Evolutionary conservation across 2,888 invertebrate species (phyloP).

Genomic region (Melanostoma scalare): DNA sequence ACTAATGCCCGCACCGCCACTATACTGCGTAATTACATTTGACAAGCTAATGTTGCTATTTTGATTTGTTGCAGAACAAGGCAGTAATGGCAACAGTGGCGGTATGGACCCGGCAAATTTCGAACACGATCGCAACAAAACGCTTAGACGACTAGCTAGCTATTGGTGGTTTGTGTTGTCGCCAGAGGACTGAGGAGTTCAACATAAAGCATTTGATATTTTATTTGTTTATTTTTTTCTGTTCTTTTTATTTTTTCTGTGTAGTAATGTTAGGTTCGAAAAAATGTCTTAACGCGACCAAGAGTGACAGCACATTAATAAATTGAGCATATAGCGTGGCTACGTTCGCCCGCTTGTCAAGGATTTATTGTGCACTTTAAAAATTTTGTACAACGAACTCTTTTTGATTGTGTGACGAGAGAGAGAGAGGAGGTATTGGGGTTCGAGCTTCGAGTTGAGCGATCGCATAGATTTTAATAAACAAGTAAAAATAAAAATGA

Average conservation of each 20-base stretch:
- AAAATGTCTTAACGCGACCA: slow-evolving; percentile 66
- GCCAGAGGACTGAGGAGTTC: slow-evolving; percentile 20
- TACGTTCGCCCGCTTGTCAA: slow-evolving; percentile 62
- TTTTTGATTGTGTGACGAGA: slow-evolving; percentile 9
- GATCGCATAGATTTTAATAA: slow-evolving; percentile 47
- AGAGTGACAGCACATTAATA: slow-evolving; percentile 70
- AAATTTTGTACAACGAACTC: slow-evolving; percentile 27
- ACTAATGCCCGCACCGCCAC: slow-evolving; percentile 9
- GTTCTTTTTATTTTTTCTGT: slow-evolving; percentile 13
- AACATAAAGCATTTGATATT: slow-evolving; percentile 38
- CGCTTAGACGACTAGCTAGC: slow-evolving; percentile 1
- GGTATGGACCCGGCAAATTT: slow-evolving; percentile 24
- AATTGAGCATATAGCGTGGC: slow-evolving; percentile 55
- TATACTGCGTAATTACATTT: slow-evolving; percentile 66
- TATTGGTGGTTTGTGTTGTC: slow-evolving; percentile 38
- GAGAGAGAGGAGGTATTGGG: slow-evolving; percentile 1
- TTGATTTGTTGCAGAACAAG: slow-evolving; percentile 66
- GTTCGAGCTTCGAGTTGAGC: slow-evolving; percentile 13
- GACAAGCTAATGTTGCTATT: slow-evolving; percentile 70
- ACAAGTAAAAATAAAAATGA: background rate
- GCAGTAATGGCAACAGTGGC: slow-evolving; percentile 36
- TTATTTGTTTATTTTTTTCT: slow-evolving; percentile 16
- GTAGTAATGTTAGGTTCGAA: slow-evolving; percentile 34
- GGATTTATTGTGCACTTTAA: slow-evolving; percentile 68
- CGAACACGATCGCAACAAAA: slow-evolving; percentile 32